These are phyloP conservation scores for Hypena proboscidalis DNA, from an alignment of 2,888 invertebrate species.

Conservation along the genomic window DNA sequence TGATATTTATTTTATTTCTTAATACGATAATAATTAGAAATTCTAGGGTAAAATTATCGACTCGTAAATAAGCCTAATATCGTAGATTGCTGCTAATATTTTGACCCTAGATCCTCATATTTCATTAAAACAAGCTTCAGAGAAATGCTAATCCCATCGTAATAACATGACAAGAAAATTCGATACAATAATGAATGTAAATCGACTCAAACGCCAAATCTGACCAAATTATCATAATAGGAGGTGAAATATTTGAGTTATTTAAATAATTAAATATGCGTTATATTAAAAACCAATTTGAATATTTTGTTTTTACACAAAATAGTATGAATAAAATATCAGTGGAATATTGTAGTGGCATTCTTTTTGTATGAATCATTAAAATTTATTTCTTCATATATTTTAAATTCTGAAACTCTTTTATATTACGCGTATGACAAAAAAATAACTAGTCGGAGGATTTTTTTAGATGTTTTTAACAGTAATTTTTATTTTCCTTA, in stretches of 20 bases:
- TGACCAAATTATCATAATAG: constrained; percentile 58
- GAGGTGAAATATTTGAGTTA: constrained; percentile 54
- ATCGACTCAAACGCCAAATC: constrained; percentile 58
- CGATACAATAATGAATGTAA: constrained; percentile 61
- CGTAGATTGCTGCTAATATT: constrained; percentile 17
- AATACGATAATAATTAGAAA: background rate
- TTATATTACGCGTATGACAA: background rate
- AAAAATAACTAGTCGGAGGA: no score
- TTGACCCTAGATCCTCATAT: constrained; percentile 32
- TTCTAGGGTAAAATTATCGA: constrained; percentile 18
- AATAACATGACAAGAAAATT: constrained; percentile 56
- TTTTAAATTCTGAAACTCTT: no score
- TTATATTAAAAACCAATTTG: constrained; percentile 51
- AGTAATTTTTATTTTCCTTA: no score
- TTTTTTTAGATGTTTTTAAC: no score
- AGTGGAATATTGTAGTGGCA: constrained; percentile 11
- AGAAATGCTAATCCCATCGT: constrained; percentile 56
- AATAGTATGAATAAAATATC: constrained; percentile 28
- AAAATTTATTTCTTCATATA: background rate
- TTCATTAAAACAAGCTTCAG: constrained; percentile 34
- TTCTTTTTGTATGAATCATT: constrained; percentile 4
- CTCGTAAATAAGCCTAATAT: no score
- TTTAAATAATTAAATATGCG: constrained; percentile 52
- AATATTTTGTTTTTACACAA: constrained; percentile 42
- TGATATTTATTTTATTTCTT: no score